Evolutionary conservation across 2,797 vertebrate genomes (phyloP).

Genomic region (Florisuga fusca): DNA sequence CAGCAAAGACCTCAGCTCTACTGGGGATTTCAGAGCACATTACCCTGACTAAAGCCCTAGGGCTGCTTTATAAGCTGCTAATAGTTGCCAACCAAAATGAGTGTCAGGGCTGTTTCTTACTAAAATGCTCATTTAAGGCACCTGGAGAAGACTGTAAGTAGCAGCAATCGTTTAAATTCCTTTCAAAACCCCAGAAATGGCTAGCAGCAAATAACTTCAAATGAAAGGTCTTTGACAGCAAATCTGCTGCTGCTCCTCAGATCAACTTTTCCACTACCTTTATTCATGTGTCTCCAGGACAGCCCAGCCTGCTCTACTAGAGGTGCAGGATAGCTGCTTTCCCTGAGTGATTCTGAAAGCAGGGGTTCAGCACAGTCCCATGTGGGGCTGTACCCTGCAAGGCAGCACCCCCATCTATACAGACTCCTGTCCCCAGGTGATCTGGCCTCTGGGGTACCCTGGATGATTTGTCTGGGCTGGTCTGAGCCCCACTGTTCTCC

Average conservation of each 20-base stretch:
- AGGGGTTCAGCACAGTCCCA: fast-evolving
- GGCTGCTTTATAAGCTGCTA: conserved; percentile 2
- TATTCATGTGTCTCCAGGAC: background rate
- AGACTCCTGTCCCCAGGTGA: background rate
- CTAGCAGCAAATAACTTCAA: background rate
- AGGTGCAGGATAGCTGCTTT: background rate
- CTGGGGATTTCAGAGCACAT: background rate
- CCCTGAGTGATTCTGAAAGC: background rate
- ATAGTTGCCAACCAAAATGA: conserved; percentile 27
- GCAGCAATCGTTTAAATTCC: background rate
- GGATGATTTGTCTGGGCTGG: background rate
- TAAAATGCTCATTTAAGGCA: background rate
- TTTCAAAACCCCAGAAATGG: background rate
- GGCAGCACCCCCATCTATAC: fast-evolving
- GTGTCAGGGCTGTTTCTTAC: background rate
- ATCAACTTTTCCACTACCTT: background rate
- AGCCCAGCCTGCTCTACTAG: fast-evolving
- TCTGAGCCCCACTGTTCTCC: background rate
- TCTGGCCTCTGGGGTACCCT: background rate
- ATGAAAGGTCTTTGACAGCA: background rate
- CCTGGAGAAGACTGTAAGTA: background rate
- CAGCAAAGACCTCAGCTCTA: background rate
- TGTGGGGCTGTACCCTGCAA: background rate
- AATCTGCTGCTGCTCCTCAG: background rate
- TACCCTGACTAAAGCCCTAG: background rate